Evolutionary conservation across 2,113 vertebrate genomes (phyloP).

Genomic region (Odocoileus hemionus): DNA sequence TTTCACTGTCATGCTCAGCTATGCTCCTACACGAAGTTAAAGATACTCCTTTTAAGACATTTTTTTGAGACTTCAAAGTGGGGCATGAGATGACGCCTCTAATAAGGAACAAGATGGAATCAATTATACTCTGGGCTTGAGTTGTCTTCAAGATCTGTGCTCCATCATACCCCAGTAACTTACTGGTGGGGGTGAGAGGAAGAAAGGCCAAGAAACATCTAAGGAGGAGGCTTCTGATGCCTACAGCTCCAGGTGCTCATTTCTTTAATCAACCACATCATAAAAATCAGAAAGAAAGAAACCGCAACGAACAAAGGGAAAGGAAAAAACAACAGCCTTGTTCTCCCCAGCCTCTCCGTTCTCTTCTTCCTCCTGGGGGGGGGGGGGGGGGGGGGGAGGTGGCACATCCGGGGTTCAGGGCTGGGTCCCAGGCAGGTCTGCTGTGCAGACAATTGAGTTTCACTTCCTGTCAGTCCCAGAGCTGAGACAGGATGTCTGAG

Average conservation of each 20-base stretch:
- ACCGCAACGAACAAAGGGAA: slow-evolving; percentile 72
- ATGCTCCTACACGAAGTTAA: background rate
- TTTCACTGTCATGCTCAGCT: background rate
- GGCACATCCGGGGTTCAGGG: slow-evolving; percentile 55
- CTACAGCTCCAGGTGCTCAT: slow-evolving; percentile 65
- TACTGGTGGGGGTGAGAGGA: background rate
- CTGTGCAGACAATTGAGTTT: slow-evolving; percentile 63
- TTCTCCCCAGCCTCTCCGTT: slow-evolving; percentile 48
- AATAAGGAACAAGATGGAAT: background rate
- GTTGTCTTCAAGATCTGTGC: slow-evolving; percentile 24
- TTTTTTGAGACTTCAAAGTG: background rate
- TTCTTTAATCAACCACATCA: slow-evolving; percentile 72
- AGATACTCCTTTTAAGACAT: background rate
- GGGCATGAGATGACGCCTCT: background rate
- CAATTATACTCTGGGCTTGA: background rate
- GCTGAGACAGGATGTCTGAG: slow-evolving; percentile 37
- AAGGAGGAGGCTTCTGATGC: slow-evolving; percentile 10
- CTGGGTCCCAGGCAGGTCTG: slow-evolving; percentile 29
- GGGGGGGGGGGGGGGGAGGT: background rate
- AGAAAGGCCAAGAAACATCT: slow-evolving; percentile 43
- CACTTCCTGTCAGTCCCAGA: slow-evolving; percentile 65
- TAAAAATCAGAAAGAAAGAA: slow-evolving; percentile 71
- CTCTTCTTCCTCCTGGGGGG: slow-evolving; percentile 56
- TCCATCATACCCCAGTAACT: slow-evolving; percentile 7
- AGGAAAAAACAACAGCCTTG: slow-evolving; percentile 74